Evolutionary conservation across 2,113 vertebrate species (phyloP).

Genomic region (Xenopus laevis): DNA sequence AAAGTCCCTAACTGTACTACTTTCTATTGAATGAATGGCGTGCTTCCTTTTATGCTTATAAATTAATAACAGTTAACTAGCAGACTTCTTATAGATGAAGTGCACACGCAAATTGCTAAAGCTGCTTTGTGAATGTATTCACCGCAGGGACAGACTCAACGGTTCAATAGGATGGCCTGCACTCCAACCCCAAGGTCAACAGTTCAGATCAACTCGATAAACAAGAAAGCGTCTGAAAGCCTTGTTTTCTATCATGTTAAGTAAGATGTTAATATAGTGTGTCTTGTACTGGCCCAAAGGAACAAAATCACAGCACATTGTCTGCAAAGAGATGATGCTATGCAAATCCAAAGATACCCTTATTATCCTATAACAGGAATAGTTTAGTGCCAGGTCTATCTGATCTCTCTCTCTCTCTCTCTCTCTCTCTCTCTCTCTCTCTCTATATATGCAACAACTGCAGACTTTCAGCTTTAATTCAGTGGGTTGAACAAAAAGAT

Average conservation of each 20-base stretch:
- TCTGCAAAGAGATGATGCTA: no score
- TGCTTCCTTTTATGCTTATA: background rate
- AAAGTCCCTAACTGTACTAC: no score
- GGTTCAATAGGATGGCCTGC: constrained; percentile 8
- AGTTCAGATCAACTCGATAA: constrained; percentile 22
- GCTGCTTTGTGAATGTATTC: constrained; percentile 42
- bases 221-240: constrained; percentile 24
- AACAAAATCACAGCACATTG: no score
- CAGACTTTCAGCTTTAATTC: no score
- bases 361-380: no score
- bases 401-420: no score
- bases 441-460: no score
- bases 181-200: constrained; percentile 13
- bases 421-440: no score
- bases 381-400: no score
- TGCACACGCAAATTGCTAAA: background rate
- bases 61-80: constrained; percentile 23
- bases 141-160: constrained; percentile 19
- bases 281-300: background rate
- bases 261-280: constrained; percentile 23
- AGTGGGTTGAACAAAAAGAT: no score
- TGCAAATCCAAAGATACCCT: no score
- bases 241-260: background rate
- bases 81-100: background rate
- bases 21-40: no score